Conservation (phyloP, 2,888 invertebrate genomes). For the Myopa testacea region DNA sequence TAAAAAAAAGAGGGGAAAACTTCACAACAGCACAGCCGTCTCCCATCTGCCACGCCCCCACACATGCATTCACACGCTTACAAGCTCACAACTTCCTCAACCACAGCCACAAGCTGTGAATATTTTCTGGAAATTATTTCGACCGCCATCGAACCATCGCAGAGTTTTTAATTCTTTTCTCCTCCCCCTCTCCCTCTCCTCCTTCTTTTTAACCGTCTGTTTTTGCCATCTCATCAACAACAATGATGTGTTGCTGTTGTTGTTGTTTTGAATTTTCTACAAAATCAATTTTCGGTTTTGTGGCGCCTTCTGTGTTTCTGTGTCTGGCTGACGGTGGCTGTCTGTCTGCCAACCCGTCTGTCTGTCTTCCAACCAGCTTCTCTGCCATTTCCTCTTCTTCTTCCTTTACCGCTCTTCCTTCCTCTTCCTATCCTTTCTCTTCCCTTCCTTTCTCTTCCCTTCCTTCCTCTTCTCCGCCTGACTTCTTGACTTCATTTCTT, state of each 20-base stretch:
- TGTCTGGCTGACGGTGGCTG: too few species aligned
- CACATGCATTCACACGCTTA: not conserved
- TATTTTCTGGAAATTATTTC: slow-evolving; percentile 15
- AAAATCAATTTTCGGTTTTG: slow-evolving; percentile 24
- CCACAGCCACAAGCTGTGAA: slow-evolving; percentile 21
- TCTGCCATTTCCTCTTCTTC: too few species aligned
- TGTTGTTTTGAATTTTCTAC: not conserved
- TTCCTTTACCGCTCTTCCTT: too few species aligned
- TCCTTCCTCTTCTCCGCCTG: not conserved
- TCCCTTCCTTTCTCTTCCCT: too few species aligned
- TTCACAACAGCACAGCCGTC: not conserved
- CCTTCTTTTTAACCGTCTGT: not conserved
- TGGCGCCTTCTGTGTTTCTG: slow-evolving; percentile 2
- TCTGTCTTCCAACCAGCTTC: not conserved
- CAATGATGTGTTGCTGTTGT: not conserved
- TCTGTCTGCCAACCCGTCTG: not conserved
- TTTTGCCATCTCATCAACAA: too few species aligned
- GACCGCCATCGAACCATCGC: not conserved
- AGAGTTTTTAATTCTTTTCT: not conserved
- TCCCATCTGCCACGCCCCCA: not conserved
- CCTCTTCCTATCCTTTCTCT: too few species aligned
- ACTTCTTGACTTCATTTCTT: not conserved
- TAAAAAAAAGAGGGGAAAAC: not conserved
- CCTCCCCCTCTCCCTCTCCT: not conserved
- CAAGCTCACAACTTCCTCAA: not conserved